A percentile compares a stretch with the other conserved stretches of the same genome.
Conservation (phyloP, 2,113 vertebrate genomes). For the Taurulus bubalis region DNA sequence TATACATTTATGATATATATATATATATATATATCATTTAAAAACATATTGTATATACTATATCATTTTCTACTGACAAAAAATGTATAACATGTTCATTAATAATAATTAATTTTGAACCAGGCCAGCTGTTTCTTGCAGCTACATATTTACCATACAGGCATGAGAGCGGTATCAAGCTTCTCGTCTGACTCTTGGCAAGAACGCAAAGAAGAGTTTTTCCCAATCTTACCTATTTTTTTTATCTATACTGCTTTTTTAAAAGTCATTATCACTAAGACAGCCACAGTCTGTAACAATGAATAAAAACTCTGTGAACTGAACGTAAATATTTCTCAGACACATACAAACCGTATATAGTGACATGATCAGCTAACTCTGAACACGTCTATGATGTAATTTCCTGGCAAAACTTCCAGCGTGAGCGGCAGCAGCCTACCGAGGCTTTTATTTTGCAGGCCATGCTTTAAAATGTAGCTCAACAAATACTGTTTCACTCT, state of each 20-base stretch:
- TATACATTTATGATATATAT: no score
- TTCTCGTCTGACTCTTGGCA: no score
- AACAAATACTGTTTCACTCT: conserved; percentile 25
- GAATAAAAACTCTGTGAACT: background rate
- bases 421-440: background rate
- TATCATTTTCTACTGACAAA: background rate
- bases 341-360: conserved; percentile 20
- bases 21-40: no score
- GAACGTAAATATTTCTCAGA: background rate
- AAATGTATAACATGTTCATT: background rate
- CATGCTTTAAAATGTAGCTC: conserved; percentile 32
- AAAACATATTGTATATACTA: no score
- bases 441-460: conserved; percentile 29
- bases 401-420: conserved; percentile 9
- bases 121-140: background rate
- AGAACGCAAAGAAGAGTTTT: no score
- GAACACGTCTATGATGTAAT: background rate
- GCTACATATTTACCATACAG: no score
- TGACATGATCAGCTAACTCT: background rate
- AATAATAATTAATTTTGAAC: background rate
- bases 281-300: background rate
- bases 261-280: background rate
- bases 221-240: no score
- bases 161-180: no score
- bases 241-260: background rate